Conservation (phyloP, 2,113 vertebrate genomes). For the Scolopax mira region DNA sequence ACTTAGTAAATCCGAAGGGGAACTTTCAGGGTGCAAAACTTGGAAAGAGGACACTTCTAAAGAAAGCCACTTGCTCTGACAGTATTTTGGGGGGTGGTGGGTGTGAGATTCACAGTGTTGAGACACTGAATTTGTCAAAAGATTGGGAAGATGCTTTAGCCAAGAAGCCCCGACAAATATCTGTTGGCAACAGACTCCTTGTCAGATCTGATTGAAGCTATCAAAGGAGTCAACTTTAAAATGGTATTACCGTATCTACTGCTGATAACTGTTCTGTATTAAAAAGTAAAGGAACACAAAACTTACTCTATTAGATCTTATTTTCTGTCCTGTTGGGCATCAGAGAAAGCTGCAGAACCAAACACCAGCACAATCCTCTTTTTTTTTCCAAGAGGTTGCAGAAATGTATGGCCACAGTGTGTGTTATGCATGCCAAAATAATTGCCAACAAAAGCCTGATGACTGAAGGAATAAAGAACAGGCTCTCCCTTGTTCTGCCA, state of each 20-base stretch:
- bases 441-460: not conserved
- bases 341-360: not conserved
- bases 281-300: not conserved
- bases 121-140: constrained; percentile 38
- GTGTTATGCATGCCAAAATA: not conserved
- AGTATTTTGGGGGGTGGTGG: constrained; percentile 22
- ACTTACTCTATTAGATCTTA: not conserved
- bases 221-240: not conserved
- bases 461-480: not conserved
- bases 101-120: constrained; percentile 27
- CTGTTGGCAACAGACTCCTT: constrained; percentile 14
- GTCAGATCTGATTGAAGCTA: constrained; percentile 2
- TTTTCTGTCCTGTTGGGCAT: not conserved
- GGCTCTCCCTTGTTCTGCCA: not conserved
- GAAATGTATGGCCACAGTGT: not conserved
- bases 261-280: not conserved
- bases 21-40: not conserved
- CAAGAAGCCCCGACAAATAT: constrained; percentile 28
- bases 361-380: not conserved
- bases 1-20: not conserved
- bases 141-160: constrained; percentile 30
- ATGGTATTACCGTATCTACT: not conserved
- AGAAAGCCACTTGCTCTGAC: constrained; percentile 35
- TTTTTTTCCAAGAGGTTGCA: not conserved
- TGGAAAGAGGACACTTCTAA: constrained; percentile 35